These are phyloP conservation scores for Amorpha juglandis DNA, from an alignment of 2,888 invertebrate genomes.

Conservation along the genomic window DNA sequence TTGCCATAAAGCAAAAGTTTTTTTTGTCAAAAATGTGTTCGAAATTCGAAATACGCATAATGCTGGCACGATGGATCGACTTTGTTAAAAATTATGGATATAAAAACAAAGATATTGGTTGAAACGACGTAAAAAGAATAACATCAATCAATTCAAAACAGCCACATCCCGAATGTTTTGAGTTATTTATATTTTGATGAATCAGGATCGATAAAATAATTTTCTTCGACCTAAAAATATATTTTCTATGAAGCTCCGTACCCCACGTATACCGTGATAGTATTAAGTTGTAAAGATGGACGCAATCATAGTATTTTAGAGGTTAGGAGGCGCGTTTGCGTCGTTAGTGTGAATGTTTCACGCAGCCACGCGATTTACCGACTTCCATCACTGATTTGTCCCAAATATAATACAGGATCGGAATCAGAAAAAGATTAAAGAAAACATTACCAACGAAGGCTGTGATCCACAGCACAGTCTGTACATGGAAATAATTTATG, in stretches of 20 bases:
- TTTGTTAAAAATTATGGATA: too few relatives aligned
- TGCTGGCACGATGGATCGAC: not conserved
- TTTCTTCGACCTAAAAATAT: not conserved
- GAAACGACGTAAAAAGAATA: too few relatives aligned
- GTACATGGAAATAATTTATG: too few relatives aligned
- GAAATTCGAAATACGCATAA: slow-evolving; percentile 1
- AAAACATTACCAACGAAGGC: too few relatives aligned
- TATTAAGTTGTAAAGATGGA: slow-evolving; percentile 39
- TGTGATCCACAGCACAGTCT: too few relatives aligned
- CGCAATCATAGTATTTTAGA: slow-evolving; percentile 63
- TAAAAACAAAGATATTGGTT: too few relatives aligned
- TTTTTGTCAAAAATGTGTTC: slow-evolving; percentile 29
- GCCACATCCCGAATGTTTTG: too few relatives aligned
- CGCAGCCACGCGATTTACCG: slow-evolving; percentile 28
- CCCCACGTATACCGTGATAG: not conserved
- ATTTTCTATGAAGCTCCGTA: not conserved
- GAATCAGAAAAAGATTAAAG: slow-evolving; percentile 32
- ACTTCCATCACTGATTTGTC: slow-evolving; percentile 61
- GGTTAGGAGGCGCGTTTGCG: slow-evolving; percentile 29
- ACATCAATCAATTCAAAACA: too few relatives aligned
- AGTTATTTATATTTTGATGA: too few relatives aligned
- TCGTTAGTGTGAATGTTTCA: slow-evolving; percentile 66
- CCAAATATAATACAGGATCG: slow-evolving; percentile 47
- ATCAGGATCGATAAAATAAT: too few relatives aligned
- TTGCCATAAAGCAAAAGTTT: slow-evolving; percentile 33